Conservation (phyloP, 2,113 vertebrate genomes). For the Xyrauchen texanus region DNA sequence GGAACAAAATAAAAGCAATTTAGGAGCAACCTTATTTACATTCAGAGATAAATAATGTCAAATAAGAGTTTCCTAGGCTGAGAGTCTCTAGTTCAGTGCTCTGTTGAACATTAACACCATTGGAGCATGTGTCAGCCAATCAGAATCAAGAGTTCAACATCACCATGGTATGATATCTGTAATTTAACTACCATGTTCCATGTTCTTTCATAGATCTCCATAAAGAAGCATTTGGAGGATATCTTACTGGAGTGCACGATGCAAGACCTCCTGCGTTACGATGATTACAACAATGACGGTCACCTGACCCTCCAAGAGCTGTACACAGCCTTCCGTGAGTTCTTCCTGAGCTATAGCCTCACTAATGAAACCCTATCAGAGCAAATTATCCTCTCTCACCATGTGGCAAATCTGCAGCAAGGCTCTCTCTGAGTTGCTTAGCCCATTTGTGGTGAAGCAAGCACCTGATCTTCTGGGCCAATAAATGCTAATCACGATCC, state of each 20-base stretch:
- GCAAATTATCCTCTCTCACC: conserved; percentile 12
- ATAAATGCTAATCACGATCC: conserved; percentile 58
- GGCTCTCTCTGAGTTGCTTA: conserved; percentile 51
- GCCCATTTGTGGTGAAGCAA: conserved; percentile 44
- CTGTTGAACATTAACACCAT: too few species aligned
- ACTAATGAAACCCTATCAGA: not conserved
- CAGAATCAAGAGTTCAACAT: too few species aligned
- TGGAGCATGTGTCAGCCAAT: too few species aligned
- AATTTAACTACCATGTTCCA: not conserved
- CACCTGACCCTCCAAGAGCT: conserved; percentile 86
- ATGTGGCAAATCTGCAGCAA: conserved; percentile 20
- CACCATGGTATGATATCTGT: not conserved
- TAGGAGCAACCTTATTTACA: too few species aligned
- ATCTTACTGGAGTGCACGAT: conserved; percentile 81
- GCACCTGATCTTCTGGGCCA: conserved; percentile 55
- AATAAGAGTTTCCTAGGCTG: too few species aligned
- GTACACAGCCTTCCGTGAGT: conserved; percentile 95
- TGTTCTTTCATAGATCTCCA: conserved; percentile 72
- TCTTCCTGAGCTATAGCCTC: not conserved
- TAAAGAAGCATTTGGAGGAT: conserved; percentile 77
- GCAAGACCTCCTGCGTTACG: conserved; percentile 88
- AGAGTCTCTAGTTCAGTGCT: too few species aligned
- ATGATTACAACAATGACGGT: conserved; percentile 89
- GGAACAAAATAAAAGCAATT: too few species aligned
- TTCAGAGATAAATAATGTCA: too few species aligned